Base-by-base conservation (phyloP, 2,113 vertebrate species). In the Gymnorhina tibicen region DNA sequence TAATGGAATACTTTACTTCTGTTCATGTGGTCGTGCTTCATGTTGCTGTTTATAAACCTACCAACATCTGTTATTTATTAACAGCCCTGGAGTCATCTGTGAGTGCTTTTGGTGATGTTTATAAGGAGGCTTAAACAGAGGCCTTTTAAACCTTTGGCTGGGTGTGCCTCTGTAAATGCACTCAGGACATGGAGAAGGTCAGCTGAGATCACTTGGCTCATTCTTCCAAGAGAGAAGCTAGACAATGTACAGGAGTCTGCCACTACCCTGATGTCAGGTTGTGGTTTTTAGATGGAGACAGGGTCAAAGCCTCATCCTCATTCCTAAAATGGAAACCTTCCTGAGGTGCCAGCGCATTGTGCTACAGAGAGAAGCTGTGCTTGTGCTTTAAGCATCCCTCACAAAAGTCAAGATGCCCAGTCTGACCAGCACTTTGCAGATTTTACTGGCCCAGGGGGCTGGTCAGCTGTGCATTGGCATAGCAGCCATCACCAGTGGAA, bases 31-130 rank as follows among this genome's bases (percentile, higher is more conserved):
- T 78, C 8, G 1, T 75, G 52, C 56, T 82, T 91, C 16, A 1
- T 24, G 33, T 85, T 93, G 60, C 89, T 68, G 26, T 86, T 87
- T 81, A 52, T 81, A 83, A 85, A 70, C 41, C n/a, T 32, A 47
- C 32, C 32, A 35, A 4, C 46, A 53, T 79, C 35, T 76, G 28
- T 56, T 90, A 52, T 82, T 58, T 88, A 77, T 95, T 77, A 87
- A 42, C 60, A 41, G 82, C 33, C 24, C 41, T 37, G 67, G 60
- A 52, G 32, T 32, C 10, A 11, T 80, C 42, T 67, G 27, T 13
- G 58, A 59, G 32, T 77, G 53, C 42, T 91, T 62, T 68, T 19
- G 33, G 49, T 49, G 47, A 28, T 73, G 39, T 87, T 91, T 93
- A 37, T 79, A 74, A 77, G 33, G 55, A 92, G 67, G 37, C 11